These are phyloP conservation scores for Monodelphis domestica DNA, from an alignment of 2,797 vertebrate species.

Conservation along the genomic window DNA sequence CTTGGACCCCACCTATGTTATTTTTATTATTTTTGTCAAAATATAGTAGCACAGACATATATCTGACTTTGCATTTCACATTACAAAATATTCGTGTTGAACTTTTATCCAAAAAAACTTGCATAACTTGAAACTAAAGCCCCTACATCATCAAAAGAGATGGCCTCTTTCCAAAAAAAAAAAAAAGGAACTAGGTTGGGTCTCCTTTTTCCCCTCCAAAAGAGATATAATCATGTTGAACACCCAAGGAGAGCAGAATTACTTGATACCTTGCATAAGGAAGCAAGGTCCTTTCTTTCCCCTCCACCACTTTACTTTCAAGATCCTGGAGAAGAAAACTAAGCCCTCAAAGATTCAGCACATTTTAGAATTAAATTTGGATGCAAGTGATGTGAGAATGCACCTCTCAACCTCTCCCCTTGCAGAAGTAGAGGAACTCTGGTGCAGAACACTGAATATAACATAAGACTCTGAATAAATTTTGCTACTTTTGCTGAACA, in stretches of 20 bases:
- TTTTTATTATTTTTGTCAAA: not conserved
- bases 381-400: not conserved
- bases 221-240: not conserved
- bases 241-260: not conserved
- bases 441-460: not conserved
- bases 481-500: not conserved
- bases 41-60: not conserved
- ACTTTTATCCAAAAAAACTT: not conserved
- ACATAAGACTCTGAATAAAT: not conserved
- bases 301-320: constrained; percentile 26
- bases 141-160: not conserved
- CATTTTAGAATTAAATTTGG: not conserved
- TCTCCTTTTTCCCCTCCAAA: not conserved
- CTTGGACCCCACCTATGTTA: not conserved
- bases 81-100: constrained; percentile 24
- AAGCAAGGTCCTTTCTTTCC: not conserved
- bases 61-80: not conserved
- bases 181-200: not conserved
- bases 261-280: not conserved
- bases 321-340: constrained; percentile 36
- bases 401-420: not conserved
- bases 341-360: not conserved
- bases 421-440: not conserved
- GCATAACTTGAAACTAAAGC: constrained; percentile 26
- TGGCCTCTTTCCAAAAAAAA: not conserved